These are phyloP conservation scores for Speoplatyrhinus poulsoni DNA, from an alignment of 2,113 vertebrate species.

Conservation along the genomic window DNA sequence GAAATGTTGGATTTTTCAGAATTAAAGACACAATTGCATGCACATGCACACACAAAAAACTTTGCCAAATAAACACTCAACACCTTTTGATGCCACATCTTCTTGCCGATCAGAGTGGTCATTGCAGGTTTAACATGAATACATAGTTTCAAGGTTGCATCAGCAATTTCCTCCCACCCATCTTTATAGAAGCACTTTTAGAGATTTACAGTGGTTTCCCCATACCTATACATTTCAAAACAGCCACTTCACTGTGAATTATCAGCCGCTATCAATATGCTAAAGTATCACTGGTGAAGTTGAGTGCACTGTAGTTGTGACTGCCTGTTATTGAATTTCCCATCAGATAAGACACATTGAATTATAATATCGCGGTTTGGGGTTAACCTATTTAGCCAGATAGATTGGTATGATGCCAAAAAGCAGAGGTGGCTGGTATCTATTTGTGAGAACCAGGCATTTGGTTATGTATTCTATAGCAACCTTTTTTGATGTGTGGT, in stretches of 20 bases:
- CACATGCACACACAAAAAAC: constrained; percentile 22
- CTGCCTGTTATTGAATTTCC: constrained; percentile 23
- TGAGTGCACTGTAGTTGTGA: background rate
- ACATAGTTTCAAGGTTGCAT: constrained; percentile 23
- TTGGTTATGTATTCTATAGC: constrained; percentile 24
- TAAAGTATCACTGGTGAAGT: constrained; percentile 10
- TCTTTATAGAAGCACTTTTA: constrained; percentile 1
- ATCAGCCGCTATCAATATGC: background rate
- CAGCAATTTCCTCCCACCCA: constrained; percentile 3
- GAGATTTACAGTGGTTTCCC: constrained; percentile 5
- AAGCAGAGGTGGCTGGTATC: background rate
- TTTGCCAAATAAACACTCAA: constrained; percentile 8
- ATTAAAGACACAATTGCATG: constrained; percentile 47
- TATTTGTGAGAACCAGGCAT: constrained; percentile 20
- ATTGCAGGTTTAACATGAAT: constrained; percentile 32
- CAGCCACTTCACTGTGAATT: background rate
- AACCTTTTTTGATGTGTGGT: too few species aligned
- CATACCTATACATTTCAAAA: background rate
- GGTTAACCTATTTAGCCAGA: constrained; percentile 6
- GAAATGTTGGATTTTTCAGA: constrained; percentile 57
- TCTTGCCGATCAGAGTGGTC: constrained; percentile 43
- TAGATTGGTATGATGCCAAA: constrained; percentile 4
- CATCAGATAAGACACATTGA: constrained; percentile 26
- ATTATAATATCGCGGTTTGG: constrained; percentile 25
- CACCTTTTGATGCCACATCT: constrained; percentile 28